phyloP scores from a whole-genome alignment of 2,888 invertebrate species.

The Drosophila pullipes region DNA sequence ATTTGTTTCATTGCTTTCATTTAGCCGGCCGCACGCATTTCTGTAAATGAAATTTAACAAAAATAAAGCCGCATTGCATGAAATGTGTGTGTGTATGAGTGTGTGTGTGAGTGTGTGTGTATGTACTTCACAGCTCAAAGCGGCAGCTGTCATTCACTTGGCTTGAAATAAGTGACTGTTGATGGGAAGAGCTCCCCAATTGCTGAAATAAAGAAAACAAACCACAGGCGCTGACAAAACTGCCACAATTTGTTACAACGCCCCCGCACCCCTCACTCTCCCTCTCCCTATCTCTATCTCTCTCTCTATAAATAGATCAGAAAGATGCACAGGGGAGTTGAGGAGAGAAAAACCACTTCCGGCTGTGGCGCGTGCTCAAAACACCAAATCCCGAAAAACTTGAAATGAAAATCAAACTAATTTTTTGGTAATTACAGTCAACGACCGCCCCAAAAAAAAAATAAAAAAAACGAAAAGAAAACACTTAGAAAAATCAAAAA shows the following conservation, averaged over 20 bases:
- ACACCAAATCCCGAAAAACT: conserved; percentile 47
- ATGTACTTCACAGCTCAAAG: conserved; percentile 37
- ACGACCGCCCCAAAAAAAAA: conserved; percentile 33
- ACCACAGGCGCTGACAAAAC: conserved; percentile 74
- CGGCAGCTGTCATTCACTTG: conserved; percentile 73
- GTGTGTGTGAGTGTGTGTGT: neutral
- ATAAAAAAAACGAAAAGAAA: conserved; percentile 6
- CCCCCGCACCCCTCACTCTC: conserved; percentile 31
- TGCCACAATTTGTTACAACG: conserved; percentile 53
- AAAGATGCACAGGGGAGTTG: conserved; percentile 33
- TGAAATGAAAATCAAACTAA: conserved; percentile 75
- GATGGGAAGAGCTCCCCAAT: conserved; percentile 73
- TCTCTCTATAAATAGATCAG: conserved; percentile 48
- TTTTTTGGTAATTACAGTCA: conserved; percentile 67
- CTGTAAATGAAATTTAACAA: conserved; percentile 74
- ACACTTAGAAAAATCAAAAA: conserved; percentile 28
- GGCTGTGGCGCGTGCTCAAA: conserved; percentile 72
- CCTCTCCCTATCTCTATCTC: too few relatives aligned
- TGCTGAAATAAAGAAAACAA: conserved; percentile 18
- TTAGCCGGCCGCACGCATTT: conserved; percentile 62
- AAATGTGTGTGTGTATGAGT: neutral
- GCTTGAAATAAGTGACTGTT: conserved; percentile 74
- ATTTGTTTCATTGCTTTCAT: conserved; percentile 29
- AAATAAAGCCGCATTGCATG: conserved; percentile 42
- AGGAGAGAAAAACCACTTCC: conserved; percentile 63